Conservation (phyloP, 1,140 invertebrate genomes). For the Aporrectodea caliginosa region DNA sequence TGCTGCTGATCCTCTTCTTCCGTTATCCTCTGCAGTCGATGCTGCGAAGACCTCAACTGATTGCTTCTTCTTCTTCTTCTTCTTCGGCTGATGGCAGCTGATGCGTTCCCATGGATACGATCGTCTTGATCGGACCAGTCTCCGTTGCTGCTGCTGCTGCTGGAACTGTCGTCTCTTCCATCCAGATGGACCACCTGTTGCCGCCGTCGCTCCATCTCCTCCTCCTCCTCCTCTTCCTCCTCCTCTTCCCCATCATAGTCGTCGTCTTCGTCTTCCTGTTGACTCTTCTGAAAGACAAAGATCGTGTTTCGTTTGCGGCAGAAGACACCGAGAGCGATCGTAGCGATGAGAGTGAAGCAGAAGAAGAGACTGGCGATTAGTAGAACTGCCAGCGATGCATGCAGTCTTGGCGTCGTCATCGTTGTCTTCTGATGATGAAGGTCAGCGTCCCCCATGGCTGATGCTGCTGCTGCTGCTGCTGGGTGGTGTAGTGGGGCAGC, state of each 20-base stretch:
- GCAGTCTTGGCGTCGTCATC: background rate
- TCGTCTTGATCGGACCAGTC: too few relatives aligned
- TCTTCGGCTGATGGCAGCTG: background rate
- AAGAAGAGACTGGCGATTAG: conserved; percentile 44
- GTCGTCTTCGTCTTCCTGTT: conserved; percentile 38
- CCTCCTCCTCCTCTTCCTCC: conserved; percentile 41
- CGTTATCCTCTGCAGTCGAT: background rate
- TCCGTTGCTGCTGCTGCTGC: background rate
- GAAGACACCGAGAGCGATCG: conserved; percentile 44
- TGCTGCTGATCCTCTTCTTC: too few relatives aligned
- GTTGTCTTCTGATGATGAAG: too few relatives aligned
- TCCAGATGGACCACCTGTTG: background rate
- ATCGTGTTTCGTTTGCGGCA: conserved; percentile 51
- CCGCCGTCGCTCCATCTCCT: conserved; percentile 14
- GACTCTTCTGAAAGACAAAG: conserved; percentile 44
- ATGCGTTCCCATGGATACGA: too few relatives aligned
- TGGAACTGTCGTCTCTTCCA: background rate
- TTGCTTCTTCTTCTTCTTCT: background rate
- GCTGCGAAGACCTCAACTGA: background rate
- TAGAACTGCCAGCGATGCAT: conserved; percentile 37
- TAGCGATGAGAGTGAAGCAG: conserved; percentile 42
- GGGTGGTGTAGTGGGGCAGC: too few relatives aligned
- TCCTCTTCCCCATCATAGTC: conserved; percentile 46
- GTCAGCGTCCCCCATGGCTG: background rate
- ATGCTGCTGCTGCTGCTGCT: too few relatives aligned